Evolutionary conservation across 1,140 invertebrate genomes (phyloP).

Genomic region (Penaeus chinensis): DNA sequence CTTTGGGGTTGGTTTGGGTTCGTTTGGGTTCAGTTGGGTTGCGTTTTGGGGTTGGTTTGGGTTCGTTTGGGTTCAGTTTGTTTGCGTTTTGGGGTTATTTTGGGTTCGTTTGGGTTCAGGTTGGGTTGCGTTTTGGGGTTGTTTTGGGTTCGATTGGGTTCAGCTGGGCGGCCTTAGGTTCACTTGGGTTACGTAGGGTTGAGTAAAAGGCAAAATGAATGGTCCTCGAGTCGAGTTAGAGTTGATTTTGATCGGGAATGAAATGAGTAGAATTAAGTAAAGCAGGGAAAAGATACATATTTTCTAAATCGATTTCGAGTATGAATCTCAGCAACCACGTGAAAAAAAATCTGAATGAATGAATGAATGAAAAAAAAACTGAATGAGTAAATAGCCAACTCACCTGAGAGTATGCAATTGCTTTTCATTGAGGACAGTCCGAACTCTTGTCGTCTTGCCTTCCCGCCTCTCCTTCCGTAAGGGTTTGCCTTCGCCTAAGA

Average conservation of each 20-base stretch:
- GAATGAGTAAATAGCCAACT: neutral
- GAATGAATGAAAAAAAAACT: neutral
- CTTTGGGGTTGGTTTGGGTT: no score
- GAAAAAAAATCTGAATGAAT: neutral
- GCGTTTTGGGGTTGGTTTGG: no score
- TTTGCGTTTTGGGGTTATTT: no score
- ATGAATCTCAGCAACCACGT: neutral
- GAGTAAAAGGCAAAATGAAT: neutral
- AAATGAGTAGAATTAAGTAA: no score
- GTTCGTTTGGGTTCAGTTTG: no score
- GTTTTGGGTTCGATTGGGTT: no score
- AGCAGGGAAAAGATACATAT: neutral
- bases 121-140: no score
- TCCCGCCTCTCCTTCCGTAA: constrained; percentile 70
- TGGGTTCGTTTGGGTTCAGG: neutral
- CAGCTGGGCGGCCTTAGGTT: no score
- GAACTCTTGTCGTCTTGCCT: constrained; percentile 95
- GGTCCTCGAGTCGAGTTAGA: no score
- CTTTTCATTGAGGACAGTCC: constrained; percentile 98
- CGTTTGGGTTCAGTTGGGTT: neutral
- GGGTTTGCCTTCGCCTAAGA: constrained; percentile 48
- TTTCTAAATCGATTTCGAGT: neutral
- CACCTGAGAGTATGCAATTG: constrained; percentile 89
- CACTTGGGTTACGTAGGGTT: neutral
- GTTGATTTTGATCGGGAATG: no score